Conservation (phyloP, 2,113 vertebrate species). For the Brachyistius frenatus region DNA sequence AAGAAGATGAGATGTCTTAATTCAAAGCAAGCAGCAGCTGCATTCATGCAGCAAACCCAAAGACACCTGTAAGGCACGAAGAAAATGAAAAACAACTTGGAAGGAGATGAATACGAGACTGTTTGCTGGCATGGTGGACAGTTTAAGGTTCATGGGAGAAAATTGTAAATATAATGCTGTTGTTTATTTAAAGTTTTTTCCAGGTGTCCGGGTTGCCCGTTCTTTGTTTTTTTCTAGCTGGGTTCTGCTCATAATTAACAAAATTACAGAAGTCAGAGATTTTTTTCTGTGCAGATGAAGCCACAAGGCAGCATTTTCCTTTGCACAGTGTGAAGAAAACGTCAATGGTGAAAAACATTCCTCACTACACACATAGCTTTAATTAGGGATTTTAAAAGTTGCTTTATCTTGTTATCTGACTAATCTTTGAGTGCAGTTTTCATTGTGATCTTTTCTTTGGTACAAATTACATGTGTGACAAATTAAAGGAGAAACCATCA, state of each 20-base stretch:
- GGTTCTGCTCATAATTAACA: constrained; percentile 14
- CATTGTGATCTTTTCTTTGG: no score
- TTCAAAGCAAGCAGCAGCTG: constrained; percentile 58
- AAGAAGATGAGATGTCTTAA: constrained; percentile 66
- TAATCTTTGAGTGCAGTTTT: no score
- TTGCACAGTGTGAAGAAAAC: no score
- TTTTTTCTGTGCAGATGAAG: constrained; percentile 31
- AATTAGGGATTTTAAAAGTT: no score
- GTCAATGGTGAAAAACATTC: no score
- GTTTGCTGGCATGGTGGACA: constrained; percentile 38
- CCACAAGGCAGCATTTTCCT: background rate
- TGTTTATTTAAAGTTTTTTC: constrained; percentile 15
- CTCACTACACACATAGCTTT: no score
- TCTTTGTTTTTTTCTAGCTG: background rate
- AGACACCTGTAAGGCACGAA: constrained; percentile 27
- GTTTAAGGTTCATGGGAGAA: constrained; percentile 26
- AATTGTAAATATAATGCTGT: constrained; percentile 37
- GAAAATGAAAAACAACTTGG: constrained; percentile 50
- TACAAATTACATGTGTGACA: no score
- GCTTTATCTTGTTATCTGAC: no score
- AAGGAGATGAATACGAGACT: constrained; percentile 27
- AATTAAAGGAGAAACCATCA: no score
- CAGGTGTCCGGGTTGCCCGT: background rate
- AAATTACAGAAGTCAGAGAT: constrained; percentile 17
- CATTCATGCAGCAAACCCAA: constrained; percentile 50